A percentile compares a stretch with the other conserved stretches of the same genome.
These are phyloP conservation scores for Andricus quercusramuli DNA, from an alignment of 2,888 invertebrate species.

Conservation along the genomic window DNA sequence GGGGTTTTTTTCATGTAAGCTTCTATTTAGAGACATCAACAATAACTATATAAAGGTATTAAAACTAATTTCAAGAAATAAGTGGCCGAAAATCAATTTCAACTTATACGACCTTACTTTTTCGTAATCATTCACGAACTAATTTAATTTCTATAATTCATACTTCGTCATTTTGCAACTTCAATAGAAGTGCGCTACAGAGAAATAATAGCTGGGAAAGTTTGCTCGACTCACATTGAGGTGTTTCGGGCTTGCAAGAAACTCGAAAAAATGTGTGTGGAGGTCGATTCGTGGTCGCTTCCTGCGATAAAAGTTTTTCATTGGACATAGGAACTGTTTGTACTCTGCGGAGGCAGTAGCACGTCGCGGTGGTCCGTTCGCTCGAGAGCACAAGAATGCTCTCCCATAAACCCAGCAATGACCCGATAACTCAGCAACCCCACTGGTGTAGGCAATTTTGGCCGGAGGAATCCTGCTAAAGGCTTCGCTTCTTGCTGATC, in stretches of 20 bases:
- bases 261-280: constrained; percentile 9
- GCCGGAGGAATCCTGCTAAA: constrained; percentile 50
- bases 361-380: constrained; percentile 51
- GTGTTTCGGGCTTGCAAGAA: constrained; percentile 18
- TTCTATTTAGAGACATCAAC: too few species aligned
- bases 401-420: constrained; percentile 62
- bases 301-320: constrained; percentile 59
- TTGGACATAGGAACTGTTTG: constrained; percentile 56
- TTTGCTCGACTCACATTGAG: constrained; percentile 1
- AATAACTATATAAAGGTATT: too few species aligned
- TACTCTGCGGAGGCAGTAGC: constrained; percentile 48
- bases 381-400: constrained; percentile 60
- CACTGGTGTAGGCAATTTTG: constrained; percentile 52
- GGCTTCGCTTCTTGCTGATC: constrained; percentile 53
- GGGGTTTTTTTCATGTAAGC: too few species aligned
- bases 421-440: constrained; percentile 54
- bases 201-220: constrained; percentile 27
- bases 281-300: constrained; percentile 44
- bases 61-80: too few species aligned
- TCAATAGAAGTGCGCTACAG: constrained; percentile 23
- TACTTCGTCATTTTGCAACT: neutral
- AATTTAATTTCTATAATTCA: constrained; percentile 13
- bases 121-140: too few species aligned
- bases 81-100: too few species aligned
- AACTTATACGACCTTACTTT: too few species aligned